These are phyloP conservation scores for Plecotus auritus DNA, from an alignment of 2,113 vertebrate genomes.

Conservation along the genomic window DNA sequence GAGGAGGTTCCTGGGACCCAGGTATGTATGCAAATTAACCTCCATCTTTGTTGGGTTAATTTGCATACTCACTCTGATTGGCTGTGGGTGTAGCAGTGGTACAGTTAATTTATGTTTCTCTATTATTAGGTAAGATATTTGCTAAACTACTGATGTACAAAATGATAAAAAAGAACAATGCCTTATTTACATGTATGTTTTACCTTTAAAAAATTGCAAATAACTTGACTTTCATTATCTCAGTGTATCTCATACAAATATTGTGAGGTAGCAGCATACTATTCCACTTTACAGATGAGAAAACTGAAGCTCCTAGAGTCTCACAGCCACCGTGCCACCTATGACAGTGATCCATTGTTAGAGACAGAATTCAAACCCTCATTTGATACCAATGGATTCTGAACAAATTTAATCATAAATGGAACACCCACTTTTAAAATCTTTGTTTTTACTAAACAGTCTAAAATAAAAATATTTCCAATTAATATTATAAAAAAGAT, in stretches of 20 bases:
- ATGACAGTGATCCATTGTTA: not conserved
- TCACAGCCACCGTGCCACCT: fast-evolving
- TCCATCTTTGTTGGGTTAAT: no score
- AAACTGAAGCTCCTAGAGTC: not conserved
- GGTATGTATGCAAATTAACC: no score
- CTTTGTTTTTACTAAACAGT: not conserved
- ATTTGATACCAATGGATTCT: not conserved
- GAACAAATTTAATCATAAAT: not conserved
- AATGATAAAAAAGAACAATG: not conserved
- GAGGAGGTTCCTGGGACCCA: no score
- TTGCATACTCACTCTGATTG: no score
- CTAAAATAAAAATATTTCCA: not conserved
- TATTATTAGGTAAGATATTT: not conserved
- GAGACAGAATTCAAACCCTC: not conserved
- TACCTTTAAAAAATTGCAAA: not conserved
- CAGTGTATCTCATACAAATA: not conserved
- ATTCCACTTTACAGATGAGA: not conserved
- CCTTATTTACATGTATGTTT: not conserved
- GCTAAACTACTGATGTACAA: not conserved
- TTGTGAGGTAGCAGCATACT: not conserved
- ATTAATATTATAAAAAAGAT: not conserved
- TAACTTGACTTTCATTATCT: not conserved
- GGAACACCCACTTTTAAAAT: not conserved
- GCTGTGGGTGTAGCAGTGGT: no score
- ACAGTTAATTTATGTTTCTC: no score